Evolutionary conservation across 2,888 invertebrate genomes (phyloP), one percentile per base, ranked within the genome.

Genomic region (Pocota personata): DNA sequence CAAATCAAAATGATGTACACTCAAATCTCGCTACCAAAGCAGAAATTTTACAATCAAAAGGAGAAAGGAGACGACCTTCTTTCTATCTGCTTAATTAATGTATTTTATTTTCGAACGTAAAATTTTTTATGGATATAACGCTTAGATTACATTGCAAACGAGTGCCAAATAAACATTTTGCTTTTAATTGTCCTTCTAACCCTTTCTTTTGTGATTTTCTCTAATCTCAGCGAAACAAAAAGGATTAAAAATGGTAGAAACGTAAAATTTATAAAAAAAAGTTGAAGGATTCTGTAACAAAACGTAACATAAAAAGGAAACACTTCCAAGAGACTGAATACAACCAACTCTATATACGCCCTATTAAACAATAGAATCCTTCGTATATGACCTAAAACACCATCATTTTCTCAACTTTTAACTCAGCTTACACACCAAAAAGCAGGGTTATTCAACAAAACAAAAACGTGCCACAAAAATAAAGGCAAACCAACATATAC

Each of bases 381-480:
- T 30, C 27, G 30, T 19, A 46, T 30, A 21, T n/a, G 16, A 10
- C n/a, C 73, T 10, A 30, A 73, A 43, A 46, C 50, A 43, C 8
- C 30, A n/a, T 40, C n/a, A 43, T 55, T 14, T 16, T n/a, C 14
- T 46, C 55, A 16, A n/a, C 24, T 46, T 55, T 75, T 27, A 64
- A 75, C 64, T 64, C 55, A 75, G 37, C 64, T 75, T 46, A 64
- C 64, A 66, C 75, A 75, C 64, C 75, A 66, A 75, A 57, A 66
- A 35, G 57, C 73, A 75, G 73, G 52, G 62, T 46, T 55, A 52
- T 12, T 57, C 30, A 37, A 46, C 50, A 58, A 55, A 73, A 60
- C 52, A 55, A 73, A 60, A 73, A 40, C 30, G 50, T 73, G 35
- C 48, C n/a, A 27, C 50, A 52, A 57, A 55, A 64, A 32, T 14